Evolutionary conservation across 2,797 vertebrate genomes (phyloP).

Genomic region (Labroides dimidiatus): DNA sequence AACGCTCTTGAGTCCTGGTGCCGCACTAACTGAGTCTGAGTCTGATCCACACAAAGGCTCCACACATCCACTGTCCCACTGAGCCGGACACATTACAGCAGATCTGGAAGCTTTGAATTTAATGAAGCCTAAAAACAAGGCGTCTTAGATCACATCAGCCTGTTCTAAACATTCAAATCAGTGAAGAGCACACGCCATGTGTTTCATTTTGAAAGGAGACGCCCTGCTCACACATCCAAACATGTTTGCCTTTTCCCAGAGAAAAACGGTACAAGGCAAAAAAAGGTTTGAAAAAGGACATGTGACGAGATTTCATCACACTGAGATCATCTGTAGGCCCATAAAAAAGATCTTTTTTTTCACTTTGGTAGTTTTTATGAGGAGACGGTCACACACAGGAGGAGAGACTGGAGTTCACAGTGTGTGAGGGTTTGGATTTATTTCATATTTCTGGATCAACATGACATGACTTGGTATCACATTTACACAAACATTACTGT

Average conservation of each 20-base stretch:
- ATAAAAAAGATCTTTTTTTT: not conserved
- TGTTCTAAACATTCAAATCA: no score
- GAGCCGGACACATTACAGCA: not conserved
- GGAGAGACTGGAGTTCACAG: not conserved
- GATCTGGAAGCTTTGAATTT: not conserved
- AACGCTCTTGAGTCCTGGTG: not conserved
- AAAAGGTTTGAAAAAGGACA: not conserved
- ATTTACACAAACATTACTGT: conserved; percentile 2
- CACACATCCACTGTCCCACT: not conserved
- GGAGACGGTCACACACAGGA: not conserved
- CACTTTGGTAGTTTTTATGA: not conserved
- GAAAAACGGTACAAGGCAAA: not conserved
- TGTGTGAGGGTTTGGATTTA: conserved; percentile 45
- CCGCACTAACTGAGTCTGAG: not conserved
- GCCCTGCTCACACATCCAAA: not conserved
- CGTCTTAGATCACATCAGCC: not conserved
- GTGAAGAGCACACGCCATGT: not conserved
- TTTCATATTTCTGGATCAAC: conserved; percentile 32
- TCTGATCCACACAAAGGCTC: conserved; percentile 18
- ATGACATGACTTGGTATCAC: conserved; percentile 14
- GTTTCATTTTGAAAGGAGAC: not conserved
- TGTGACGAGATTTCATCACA: not conserved
- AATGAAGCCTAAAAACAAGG: not conserved
- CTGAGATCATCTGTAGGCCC: not conserved
- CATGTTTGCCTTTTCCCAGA: not conserved